Evolutionary conservation across 2,888 invertebrate genomes (phyloP), one percentile per base, ranked within the genome.

Genomic region (Pyrochroa serraticornis): DNA sequence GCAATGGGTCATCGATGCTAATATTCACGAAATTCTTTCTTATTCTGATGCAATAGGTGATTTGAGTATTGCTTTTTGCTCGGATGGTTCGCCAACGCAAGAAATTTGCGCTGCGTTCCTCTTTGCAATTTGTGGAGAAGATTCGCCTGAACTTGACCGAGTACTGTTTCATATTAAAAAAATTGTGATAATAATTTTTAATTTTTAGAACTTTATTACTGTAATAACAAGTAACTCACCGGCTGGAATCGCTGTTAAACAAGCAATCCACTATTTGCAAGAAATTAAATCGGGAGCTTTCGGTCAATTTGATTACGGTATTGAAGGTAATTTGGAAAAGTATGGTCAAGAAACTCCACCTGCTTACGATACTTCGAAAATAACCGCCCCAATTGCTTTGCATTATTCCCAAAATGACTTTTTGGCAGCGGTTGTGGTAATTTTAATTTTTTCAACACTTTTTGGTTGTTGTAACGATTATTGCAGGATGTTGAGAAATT

Each of bases 371-470:
- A 43, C 57, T 10, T 49, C 57, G 5, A 35, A 41, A 53, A 32
- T 57, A 32, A 36, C 39, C 7, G 30, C 53, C 9, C 53, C 53
- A 1, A 9, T 49, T 14, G 51, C 48, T 6, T 32, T 60, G 8
- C 52, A 53, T 41, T 60, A 60, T 38, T 30, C 48, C 0, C 14
- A 7, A 8, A 60, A 60, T 12, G 60, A 60, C 38, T 53, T 14
- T 31, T 38, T 49, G 6, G 35, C 47, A 7, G 38, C 46, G 7
- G 41, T 47, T 7, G 32, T 43, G 9, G 47, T 58, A 6, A 5
- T 1, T 44, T 43, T 10, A 2, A 9, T n/a, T 13, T 9, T 43
- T n/a, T 7, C 8, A 6, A 1, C 7, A 3, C 6, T n/a, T 13
- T 8, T 1, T 8, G 9, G 6, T 1, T 0, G 30, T 3, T 41